Evolutionary conservation across 1,140 invertebrate species (phyloP).

Genomic region (Eulimnadia texana): DNA sequence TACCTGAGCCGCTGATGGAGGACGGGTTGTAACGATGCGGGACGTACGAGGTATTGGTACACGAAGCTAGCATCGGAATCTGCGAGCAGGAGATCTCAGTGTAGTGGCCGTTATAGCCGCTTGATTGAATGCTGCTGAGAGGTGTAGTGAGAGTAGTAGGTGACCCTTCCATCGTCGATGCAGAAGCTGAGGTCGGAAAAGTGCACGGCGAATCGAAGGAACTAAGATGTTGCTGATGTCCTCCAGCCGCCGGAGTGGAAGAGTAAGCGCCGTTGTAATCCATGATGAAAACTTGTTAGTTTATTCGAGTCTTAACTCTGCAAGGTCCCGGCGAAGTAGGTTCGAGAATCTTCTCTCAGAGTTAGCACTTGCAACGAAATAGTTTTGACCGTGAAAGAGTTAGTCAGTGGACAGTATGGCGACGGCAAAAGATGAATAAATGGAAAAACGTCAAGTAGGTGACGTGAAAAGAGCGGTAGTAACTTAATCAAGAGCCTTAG

Average conservation of each 20-base stretch:
- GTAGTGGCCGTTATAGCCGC: background rate
- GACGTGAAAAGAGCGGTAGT: background rate
- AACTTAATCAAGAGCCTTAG: background rate
- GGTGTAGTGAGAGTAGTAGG: background rate
- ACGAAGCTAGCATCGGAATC: background rate
- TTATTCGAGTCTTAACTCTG: no score
- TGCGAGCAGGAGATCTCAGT: background rate
- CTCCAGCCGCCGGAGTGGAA: background rate
- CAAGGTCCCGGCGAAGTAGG: no score
- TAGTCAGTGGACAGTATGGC: no score
- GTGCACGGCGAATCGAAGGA: background rate
- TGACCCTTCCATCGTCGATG: background rate
- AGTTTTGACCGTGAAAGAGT: no score
- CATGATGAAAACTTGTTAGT: background rate
- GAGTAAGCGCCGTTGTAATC: background rate
- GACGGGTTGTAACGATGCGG: background rate
- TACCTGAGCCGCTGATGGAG: background rate
- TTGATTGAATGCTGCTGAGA: background rate
- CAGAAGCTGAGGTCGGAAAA: background rate
- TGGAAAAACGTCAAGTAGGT: background rate
- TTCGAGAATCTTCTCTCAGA: no score
- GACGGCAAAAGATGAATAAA: background rate
- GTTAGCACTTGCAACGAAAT: no score
- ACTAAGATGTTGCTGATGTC: background rate
- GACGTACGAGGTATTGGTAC: background rate